Evolutionary conservation across 64 coral and sea anemone species (phyloP), one percentile per base, ranked within the genome.

Genomic region (Montipora foliosa): DNA sequence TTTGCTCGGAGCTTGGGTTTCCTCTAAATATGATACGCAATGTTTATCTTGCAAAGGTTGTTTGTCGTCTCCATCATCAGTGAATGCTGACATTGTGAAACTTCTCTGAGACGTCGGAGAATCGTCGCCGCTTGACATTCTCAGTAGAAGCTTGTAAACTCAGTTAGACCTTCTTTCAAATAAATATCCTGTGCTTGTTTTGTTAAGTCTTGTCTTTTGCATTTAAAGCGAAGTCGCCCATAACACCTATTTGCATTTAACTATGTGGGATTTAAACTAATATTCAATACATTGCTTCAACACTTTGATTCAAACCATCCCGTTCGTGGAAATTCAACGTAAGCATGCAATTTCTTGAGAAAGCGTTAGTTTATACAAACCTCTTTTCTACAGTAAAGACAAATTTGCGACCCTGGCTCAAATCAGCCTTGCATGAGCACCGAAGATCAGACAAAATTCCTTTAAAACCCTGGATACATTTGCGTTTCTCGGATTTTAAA

Each of bases 21-120:
- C 72, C 24, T 95, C 93, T 46, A 95, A 71, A 69, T 95, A 95
- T 37, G 74, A 95, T 11, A 95, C 55, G 45, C 88, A 95, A 12
- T 95, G 73, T 68, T 90, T 76, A 17, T 74, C 8, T 58, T 45
- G 51, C 25, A 78, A 15, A 58, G 48, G 80, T 60, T 90, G 75
- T 78, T 90, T 66, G 10, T 52, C 44, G 6, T 94, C 77, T 68
- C 86, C 74, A 70, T 11, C 13, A 15, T 79, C 72, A 60, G 49
- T 48, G 67, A 84, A 71, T 53, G 73, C 10, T 21, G 72, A 46
- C 82, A 86, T 86, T 86, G 66, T 86, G 10, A 86, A 70, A 45
- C 82, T 86, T 86, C 82, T 69, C 45, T 86, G 82, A 7, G 82
- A 86, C 8, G 61, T 8, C 3, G 82, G 82, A 5, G 82, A 86